A percentile compares a stretch with the other conserved stretches of the same genome.
Conservation (phyloP, 2,113 vertebrate species). For the Enhydra lutris region DNA sequence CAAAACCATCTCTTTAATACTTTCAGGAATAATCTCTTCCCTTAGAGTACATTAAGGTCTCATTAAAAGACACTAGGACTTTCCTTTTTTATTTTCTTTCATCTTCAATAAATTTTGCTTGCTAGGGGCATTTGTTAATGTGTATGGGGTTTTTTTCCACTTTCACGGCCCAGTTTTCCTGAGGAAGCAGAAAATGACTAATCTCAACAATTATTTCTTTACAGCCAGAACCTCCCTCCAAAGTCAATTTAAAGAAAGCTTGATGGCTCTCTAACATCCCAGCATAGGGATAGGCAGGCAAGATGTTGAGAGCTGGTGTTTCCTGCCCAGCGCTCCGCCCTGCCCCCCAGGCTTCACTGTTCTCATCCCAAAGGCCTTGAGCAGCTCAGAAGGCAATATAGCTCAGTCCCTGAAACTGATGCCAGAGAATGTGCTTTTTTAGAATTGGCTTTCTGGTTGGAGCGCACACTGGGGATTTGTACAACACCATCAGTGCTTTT, state of each 20-base stretch:
- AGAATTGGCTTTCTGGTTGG: not conserved
- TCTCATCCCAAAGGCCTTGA: not conserved
- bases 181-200: not conserved
- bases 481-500: not conserved
- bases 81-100: not conserved
- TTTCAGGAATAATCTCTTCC: not conserved
- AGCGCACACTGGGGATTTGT: not conserved
- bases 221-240: not conserved
- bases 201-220: not conserved
- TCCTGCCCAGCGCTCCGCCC: fast-evolving
- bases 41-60: not conserved
- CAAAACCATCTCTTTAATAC: not conserved
- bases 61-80: not conserved
- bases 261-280: not conserved
- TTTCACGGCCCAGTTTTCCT: not conserved
- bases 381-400: not conserved
- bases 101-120: conserved; percentile 1
- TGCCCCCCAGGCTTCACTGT: not conserved
- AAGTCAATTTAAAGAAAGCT: conserved; percentile 21
- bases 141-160: not conserved
- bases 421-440: not conserved
- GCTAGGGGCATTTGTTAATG: not conserved
- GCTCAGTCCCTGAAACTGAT: not conserved
- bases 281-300: not conserved
- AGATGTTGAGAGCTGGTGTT: not conserved